These are phyloP conservation scores for Heliconius melpomene DNA, from an alignment of 1,140 invertebrate genomes.

Conservation along the genomic window DNA sequence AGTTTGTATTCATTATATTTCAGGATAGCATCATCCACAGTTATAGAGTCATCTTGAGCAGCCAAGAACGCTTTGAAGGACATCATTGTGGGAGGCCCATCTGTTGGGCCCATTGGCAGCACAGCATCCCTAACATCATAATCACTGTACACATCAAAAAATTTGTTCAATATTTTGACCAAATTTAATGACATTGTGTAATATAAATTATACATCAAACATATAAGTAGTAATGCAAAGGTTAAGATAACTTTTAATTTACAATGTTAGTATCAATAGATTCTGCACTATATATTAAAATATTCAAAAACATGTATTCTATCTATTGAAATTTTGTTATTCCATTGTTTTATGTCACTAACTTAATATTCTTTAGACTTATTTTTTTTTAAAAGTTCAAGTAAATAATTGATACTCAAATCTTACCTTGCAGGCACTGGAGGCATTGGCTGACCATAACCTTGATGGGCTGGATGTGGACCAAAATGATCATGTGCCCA, in stretches of 20 bases:
- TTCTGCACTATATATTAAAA: too few species aligned
- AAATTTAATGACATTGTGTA: conserved; percentile 13
- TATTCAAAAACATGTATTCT: neutral
- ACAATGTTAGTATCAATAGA: too few species aligned
- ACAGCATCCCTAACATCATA: conserved; percentile 70
- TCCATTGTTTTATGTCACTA: too few species aligned
- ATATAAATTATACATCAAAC: neutral
- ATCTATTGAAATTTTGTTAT: neutral
- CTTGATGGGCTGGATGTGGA: conserved; percentile 77
- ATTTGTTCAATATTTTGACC: conserved; percentile 7
- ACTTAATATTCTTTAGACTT: too few species aligned
- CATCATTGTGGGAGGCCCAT: conserved; percentile 96
- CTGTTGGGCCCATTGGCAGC: conserved; percentile 75
- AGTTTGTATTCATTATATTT: conserved; percentile 99
- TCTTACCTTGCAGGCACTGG: conserved; percentile 74
- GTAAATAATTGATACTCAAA: neutral
- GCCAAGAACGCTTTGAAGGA: conserved; percentile 98
- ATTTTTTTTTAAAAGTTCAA: neutral
- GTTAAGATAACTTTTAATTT: neutral
- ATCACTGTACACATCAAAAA: conserved; percentile 40
- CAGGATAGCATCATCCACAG: conserved; percentile 97
- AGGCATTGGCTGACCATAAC: conserved; percentile 76
- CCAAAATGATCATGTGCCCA: conserved; percentile 80
- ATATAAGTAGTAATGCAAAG: neutral
- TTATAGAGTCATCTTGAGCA: conserved; percentile 98